Conservation (phyloP, 1,140 invertebrate genomes). For the Procambarus clarkii region DNA sequence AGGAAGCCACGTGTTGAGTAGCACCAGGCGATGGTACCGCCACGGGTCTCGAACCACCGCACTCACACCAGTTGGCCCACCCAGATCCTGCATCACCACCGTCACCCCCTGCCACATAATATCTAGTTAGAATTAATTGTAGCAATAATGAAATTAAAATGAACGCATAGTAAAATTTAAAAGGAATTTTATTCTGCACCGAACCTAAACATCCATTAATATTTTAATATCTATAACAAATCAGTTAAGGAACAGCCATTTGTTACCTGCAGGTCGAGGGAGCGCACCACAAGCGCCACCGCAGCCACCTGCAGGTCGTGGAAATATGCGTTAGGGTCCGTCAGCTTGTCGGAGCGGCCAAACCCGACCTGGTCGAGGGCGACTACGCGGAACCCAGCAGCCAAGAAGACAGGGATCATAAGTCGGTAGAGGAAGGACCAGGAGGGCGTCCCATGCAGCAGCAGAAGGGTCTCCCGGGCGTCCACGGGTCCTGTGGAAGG, state of each 20-base stretch:
- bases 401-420: constrained; percentile 37
- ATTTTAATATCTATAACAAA: too few relatives aligned
- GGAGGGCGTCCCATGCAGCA: constrained; percentile 49
- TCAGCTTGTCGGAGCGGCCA: constrained; percentile 56
- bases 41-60: constrained; percentile 36
- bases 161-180: too few relatives aligned
- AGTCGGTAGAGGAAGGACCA: constrained; percentile 59
- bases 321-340: constrained; percentile 27
- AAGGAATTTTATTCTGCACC: too few relatives aligned
- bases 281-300: constrained; percentile 15
- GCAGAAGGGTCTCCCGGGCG: constrained; percentile 35
- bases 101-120: constrained; percentile 45
- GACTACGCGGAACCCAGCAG: constrained; percentile 41
- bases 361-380: constrained; percentile 54
- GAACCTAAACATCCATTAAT: too few relatives aligned
- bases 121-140: too few relatives aligned
- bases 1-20: constrained; percentile 60
- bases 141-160: too few relatives aligned
- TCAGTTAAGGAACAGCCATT: too few relatives aligned
- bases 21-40: constrained; percentile 40
- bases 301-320: constrained; percentile 40
- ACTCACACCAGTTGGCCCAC: constrained; percentile 55
- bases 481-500: constrained; percentile 17
- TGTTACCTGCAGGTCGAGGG: constrained; percentile 38
- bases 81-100: constrained; percentile 39